phyloP scores from a whole-genome alignment of 2,888 invertebrate species.

The Himalopsyche japonica region DNA sequence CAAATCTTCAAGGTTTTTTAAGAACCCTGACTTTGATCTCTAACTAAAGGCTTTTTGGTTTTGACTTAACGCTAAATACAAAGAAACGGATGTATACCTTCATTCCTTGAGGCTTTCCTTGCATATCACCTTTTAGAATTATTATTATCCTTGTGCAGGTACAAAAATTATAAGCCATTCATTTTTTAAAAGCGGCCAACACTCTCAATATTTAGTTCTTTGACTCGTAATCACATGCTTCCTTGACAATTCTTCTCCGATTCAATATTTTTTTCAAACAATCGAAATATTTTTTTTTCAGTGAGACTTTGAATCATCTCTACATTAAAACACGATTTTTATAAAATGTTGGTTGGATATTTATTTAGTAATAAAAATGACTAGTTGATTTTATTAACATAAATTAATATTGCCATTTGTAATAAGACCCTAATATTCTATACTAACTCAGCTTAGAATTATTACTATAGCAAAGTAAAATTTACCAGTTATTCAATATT shows the following conservation, averaged over 20 bases:
- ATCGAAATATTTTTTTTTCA: too few species aligned
- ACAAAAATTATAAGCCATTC: conserved; percentile 15
- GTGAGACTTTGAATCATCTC: too few species aligned
- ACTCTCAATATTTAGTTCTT: background rate
- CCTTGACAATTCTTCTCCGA: background rate
- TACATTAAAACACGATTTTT: too few species aligned
- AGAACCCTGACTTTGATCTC: background rate
- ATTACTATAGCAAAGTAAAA: too few species aligned
- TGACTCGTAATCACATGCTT: background rate
- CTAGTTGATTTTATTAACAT: too few species aligned
- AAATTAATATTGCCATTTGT: too few species aligned
- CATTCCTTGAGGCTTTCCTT: conserved; percentile 25
- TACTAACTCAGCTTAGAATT: too few species aligned
- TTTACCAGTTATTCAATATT: too few species aligned
- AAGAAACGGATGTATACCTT: conserved; percentile 35
- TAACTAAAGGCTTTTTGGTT: background rate
- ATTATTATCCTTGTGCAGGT: conserved; percentile 27
- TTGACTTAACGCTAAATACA: conserved; percentile 23
- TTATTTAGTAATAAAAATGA: too few species aligned
- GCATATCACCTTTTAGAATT: conserved; percentile 17
- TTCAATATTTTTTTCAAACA: too few species aligned
- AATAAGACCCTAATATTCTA: too few species aligned
- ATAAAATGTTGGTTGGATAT: too few species aligned
- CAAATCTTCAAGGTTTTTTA: background rate
- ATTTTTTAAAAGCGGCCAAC: conserved; percentile 6